These are phyloP conservation scores for Lochmaea capreae DNA, from an alignment of 2,888 invertebrate genomes.

Conservation along the genomic window DNA sequence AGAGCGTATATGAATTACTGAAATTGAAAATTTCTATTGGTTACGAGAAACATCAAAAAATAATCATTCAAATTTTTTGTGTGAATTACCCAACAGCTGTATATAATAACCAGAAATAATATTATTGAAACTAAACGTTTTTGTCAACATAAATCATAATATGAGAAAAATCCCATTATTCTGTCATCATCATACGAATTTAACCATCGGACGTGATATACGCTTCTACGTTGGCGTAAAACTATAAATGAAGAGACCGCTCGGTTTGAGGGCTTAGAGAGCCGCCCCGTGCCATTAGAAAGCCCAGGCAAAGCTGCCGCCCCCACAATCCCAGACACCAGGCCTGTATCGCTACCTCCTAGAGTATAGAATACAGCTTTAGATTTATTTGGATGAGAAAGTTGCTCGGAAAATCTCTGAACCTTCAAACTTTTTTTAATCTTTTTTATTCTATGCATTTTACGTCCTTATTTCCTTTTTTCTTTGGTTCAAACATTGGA, in stretches of 20 bases:
- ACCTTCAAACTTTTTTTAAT: not conserved
- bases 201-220: slow-evolving; percentile 3
- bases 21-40: no score
- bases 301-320: slow-evolving; percentile 53
- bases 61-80: not conserved
- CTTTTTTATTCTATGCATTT: not conserved
- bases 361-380: slow-evolving; percentile 2
- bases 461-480: not conserved
- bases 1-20: no score
- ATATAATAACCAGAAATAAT: not conserved
- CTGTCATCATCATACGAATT: not conserved
- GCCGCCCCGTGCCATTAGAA: slow-evolving; percentile 16
- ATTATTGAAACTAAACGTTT: not conserved
- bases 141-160: not conserved
- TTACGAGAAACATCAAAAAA: no score
- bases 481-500: not conserved
- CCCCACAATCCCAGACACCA: slow-evolving; percentile 49
- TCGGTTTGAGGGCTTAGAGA: slow-evolving; percentile 12
- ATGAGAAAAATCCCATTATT: not conserved
- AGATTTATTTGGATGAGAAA: slow-evolving; percentile 6
- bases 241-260: slow-evolving; percentile 13
- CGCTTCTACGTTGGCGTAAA: slow-evolving; percentile 11
- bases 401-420: not conserved
- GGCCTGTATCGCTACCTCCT: slow-evolving; percentile 42
- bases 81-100: not conserved